These are phyloP conservation scores for Procavia capensis DNA, from an alignment of 2,113 vertebrate species.

Conservation along the genomic window DNA sequence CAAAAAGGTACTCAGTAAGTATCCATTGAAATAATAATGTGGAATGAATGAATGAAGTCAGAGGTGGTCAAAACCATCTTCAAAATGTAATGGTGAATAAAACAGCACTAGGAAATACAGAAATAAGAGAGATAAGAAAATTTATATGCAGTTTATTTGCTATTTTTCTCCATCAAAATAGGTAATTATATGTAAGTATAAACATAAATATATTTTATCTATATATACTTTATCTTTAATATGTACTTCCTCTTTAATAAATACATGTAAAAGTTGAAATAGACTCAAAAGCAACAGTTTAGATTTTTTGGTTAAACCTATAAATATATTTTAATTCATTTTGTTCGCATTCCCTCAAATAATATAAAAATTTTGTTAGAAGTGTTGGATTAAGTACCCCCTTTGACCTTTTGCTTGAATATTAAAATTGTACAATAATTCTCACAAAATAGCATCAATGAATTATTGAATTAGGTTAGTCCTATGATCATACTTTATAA, in stretches of 20 bases:
- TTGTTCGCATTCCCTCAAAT: conserved; percentile 33
- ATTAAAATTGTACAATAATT: conserved; percentile 26
- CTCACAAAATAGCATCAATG: conserved; percentile 54
- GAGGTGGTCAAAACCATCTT: conserved; percentile 12
- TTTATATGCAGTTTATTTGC: background rate
- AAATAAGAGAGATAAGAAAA: background rate
- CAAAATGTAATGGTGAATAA: conserved; percentile 3
- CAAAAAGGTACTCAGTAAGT: background rate
- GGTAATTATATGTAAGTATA: background rate
- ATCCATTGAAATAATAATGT: background rate
- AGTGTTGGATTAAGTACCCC: conserved; percentile 23
- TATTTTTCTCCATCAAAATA: background rate
- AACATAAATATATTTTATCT: background rate
- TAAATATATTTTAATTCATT: conserved; percentile 41
- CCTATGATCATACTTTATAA: conserved; percentile 54
- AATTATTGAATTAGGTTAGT: conserved; percentile 53
- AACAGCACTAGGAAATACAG: background rate
- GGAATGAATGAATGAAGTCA: background rate
- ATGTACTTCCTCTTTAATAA: no score
- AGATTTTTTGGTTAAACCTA: background rate
- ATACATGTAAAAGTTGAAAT: background rate
- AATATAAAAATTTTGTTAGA: conserved; percentile 43
- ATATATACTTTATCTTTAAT: background rate
- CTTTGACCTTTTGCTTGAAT: conserved; percentile 43
- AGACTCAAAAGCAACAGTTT: no score